Percentiles rank a stretch among this genome's conserved stretches.
Conservation (phyloP, 2,113 vertebrate genomes). For the Dolichallabes microphthalmus region DNA sequence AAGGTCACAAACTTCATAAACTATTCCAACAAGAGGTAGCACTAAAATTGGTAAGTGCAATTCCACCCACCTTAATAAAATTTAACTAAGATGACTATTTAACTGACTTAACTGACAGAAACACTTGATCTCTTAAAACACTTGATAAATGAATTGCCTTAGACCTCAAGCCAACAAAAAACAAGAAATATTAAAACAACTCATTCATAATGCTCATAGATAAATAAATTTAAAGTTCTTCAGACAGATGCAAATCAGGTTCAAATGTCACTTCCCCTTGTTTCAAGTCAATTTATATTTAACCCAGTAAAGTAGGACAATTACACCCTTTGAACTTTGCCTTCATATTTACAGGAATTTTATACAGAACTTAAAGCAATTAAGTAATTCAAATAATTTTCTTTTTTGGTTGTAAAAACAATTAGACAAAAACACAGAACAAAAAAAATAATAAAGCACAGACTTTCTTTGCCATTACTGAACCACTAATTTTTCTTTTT, state of each 20-base stretch:
- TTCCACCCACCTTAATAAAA: neutral
- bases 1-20: neutral
- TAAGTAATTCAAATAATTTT: neutral
- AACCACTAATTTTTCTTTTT: neutral
- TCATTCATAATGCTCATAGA: neutral
- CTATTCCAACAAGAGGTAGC: neutral
- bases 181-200: neutral
- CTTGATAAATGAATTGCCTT: neutral
- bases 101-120: neutral
- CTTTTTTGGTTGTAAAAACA: neutral
- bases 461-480: neutral
- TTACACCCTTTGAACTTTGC: neutral
- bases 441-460: no score
- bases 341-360: neutral
- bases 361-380: neutral
- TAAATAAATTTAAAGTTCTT: neutral
- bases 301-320: neutral
- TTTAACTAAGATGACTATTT: neutral
- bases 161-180: neutral
- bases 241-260: neutral
- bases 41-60: neutral
- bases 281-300: neutral
- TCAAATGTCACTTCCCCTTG: neutral
- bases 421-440: neutral
- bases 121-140: neutral